A percentile compares a stretch with the other conserved stretches of the same genome.
These are phyloP conservation scores for Bubo bubo DNA, from an alignment of 2,113 vertebrate species.

Conservation along the genomic window DNA sequence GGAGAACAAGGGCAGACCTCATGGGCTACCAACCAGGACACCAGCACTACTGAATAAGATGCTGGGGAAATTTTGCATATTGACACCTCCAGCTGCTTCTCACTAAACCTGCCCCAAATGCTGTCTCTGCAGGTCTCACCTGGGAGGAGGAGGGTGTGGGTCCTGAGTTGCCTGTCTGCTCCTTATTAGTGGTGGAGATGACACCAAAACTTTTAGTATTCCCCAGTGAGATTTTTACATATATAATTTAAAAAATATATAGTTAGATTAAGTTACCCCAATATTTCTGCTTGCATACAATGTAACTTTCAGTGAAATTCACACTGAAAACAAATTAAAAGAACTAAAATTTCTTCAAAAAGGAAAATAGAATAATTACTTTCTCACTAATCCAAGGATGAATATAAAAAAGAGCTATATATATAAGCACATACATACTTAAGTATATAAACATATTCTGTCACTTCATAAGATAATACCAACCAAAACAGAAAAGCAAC, in stretches of 20 bases:
- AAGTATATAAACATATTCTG: not conserved
- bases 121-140: accelerated
- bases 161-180: not conserved
- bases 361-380: not conserved
- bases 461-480: not conserved
- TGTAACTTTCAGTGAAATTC: not conserved
- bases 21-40: accelerated
- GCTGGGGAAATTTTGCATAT: not conserved
- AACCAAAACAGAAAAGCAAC: not conserved
- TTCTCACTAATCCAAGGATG: not conserved
- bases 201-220: not conserved
- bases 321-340: not conserved
- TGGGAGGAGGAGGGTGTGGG: accelerated
- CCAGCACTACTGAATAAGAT: not conserved
- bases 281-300: not conserved
- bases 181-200: not conserved
- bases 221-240: not conserved
- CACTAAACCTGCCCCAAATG: not conserved
- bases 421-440: too few relatives aligned
- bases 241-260: not conserved
- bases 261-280: not conserved
- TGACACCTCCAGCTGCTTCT: not conserved
- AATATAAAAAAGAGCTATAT: not conserved
- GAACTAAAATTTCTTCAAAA: not conserved
- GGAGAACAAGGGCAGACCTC: not conserved